Conservation (phyloP, 2,797 vertebrate genomes). For the Lithobates pipiens region DNA sequence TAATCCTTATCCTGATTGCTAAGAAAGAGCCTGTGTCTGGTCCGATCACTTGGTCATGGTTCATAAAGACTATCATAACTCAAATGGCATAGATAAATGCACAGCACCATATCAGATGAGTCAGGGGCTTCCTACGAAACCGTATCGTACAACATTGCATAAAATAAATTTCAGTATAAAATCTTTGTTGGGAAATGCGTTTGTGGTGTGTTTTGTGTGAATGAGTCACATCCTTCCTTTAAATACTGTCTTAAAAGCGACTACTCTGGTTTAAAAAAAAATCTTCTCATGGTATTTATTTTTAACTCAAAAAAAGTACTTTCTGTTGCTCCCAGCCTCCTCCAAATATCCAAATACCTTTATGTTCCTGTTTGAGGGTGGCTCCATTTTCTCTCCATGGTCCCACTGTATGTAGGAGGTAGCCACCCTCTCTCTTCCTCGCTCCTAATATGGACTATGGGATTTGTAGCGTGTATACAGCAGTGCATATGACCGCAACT, state of each 20-base stretch:
- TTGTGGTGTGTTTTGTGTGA: neutral
- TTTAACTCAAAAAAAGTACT: no score
- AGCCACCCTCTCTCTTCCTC: no score
- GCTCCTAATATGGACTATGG: no score
- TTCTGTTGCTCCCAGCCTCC: no score
- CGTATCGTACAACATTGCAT: neutral
- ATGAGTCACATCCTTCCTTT: neutral
- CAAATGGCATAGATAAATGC: neutral
- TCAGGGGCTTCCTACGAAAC: neutral
- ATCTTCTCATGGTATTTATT: no score
- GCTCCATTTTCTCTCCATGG: no score
- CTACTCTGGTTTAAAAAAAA: no score
- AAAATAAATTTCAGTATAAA: neutral
- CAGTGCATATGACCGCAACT: no score
- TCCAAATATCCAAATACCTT: no score
- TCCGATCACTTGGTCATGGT: neutral
- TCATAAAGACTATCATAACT: neutral
- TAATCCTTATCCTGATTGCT: slow-evolving; percentile 1
- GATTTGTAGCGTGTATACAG: no score
- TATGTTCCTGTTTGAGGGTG: no score
- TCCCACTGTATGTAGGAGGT: no score
- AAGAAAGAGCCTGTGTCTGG: slow-evolving; percentile 3
- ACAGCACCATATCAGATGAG: neutral
- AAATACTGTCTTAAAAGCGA: neutral
- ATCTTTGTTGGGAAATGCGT: neutral